A percentile compares a stretch with the other conserved stretches of the same genome.
Conservation (phyloP, 1,140 invertebrate species). For the Proales similis region DNA sequence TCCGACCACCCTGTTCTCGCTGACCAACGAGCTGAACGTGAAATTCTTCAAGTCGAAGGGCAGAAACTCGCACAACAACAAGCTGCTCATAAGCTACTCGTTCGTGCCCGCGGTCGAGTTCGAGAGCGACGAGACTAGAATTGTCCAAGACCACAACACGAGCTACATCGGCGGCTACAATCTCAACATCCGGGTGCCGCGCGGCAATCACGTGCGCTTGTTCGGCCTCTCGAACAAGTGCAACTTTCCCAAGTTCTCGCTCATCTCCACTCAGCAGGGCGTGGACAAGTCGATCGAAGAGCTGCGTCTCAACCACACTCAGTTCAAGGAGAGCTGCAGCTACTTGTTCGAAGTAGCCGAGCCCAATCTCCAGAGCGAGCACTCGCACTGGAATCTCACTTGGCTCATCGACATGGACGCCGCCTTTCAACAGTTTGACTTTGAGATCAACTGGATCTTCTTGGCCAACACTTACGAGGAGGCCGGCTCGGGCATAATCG, state of each 20-base stretch:
- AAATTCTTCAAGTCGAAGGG: not conserved
- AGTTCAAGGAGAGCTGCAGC: constrained; percentile 20
- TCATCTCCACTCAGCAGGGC: not conserved
- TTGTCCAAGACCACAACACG: constrained; percentile 12
- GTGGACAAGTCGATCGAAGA: not conserved
- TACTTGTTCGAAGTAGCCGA: constrained; percentile 10
- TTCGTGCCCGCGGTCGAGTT: not conserved
- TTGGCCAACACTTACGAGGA: too few relatives aligned
- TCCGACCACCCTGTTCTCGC: constrained; percentile 1
- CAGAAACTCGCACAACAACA: not conserved
- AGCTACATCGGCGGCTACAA: constrained; percentile 26
- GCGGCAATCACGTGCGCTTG: constrained; percentile 1
- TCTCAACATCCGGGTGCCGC: constrained; percentile 16
- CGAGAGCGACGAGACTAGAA: constrained; percentile 1
- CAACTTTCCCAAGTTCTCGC: not conserved
- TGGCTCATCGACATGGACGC: constrained; percentile 12
- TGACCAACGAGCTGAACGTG: not conserved
- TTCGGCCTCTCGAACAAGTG: constrained; percentile 23
- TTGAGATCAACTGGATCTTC: constrained; percentile 28
- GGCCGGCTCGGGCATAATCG: too few relatives aligned
- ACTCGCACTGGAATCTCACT: constrained; percentile 4
- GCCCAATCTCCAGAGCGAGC: not conserved
- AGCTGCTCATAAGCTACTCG: not conserved
- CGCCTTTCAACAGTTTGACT: not conserved
- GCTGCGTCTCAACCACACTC: not conserved